Conservation (phyloP, 2,113 vertebrate genomes). For the Pelvicachromis taeniatus region DNA sequence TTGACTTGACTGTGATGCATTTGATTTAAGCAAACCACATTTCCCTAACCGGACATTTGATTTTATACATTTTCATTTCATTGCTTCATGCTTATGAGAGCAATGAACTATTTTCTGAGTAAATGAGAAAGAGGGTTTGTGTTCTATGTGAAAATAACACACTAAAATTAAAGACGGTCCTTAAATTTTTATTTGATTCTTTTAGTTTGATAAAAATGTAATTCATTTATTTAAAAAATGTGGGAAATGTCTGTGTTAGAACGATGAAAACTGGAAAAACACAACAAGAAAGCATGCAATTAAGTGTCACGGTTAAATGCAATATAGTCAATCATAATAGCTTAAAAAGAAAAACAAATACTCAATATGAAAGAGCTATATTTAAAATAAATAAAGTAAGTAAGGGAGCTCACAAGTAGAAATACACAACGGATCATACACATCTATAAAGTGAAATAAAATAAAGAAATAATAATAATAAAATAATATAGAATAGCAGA, state of each 20-base stretch:
- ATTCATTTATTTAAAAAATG: fast-evolving
- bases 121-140: neutral
- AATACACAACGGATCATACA: neutral
- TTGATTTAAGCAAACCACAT: neutral
- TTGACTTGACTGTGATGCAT: neutral
- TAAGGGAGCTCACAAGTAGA: neutral
- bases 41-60: neutral
- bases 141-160: neutral
- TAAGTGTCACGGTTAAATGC: neutral
- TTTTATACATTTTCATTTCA: neutral
- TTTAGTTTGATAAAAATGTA: neutral
- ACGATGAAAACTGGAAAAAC: neutral
- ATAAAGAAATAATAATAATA: neutral
- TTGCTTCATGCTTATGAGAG: neutral
- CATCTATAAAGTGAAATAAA: neutral
- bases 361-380: neutral
- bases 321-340: neutral
- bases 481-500: neutral
- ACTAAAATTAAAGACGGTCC: neutral
- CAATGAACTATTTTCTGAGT: neutral
- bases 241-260: neutral
- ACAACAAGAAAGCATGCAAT: neutral
- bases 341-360: neutral
- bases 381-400: neutral
- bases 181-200: neutral